phyloP scores from a whole-genome alignment of 2,888 invertebrate species.

The Drosophila kanekoi region DNA sequence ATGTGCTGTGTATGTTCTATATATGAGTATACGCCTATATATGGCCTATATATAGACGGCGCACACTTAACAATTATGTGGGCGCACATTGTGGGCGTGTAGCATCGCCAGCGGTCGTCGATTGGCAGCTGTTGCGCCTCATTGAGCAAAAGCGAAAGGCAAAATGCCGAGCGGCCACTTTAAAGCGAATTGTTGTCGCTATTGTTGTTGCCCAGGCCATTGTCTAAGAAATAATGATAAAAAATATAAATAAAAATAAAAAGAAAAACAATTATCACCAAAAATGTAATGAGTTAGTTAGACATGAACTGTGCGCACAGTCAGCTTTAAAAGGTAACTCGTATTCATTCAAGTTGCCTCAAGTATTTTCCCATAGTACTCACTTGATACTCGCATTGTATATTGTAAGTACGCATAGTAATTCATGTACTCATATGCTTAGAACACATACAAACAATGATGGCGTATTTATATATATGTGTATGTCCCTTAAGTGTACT shows the following conservation, averaged over 20 bases:
- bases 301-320: not conserved
- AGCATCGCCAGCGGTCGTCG: conserved; percentile 28
- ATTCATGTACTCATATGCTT: not conserved
- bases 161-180: conserved; percentile 59
- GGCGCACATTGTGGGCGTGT: conserved; percentile 41
- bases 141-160: conserved; percentile 75
- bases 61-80: conserved; percentile 44
- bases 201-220: conserved; percentile 27
- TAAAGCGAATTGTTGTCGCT: conserved; percentile 57
- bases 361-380: conserved; percentile 7
- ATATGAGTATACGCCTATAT: conserved; percentile 27
- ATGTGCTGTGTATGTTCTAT: conserved; percentile 16
- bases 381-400: not conserved
- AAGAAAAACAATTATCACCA: conserved; percentile 50
- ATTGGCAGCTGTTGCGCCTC: conserved; percentile 73
- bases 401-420: not conserved
- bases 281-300: conserved; percentile 38
- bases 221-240: conserved; percentile 18
- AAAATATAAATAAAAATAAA: not conserved
- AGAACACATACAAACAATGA: not conserved
- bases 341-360: conserved; percentile 11
- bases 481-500: not conserved
- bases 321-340: conserved; percentile 1
- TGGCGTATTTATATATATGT: not conserved
- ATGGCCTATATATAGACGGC: conserved; percentile 44